Base-by-base conservation (phyloP, 2,797 vertebrate species). In the Gallinago stenura region DNA sequence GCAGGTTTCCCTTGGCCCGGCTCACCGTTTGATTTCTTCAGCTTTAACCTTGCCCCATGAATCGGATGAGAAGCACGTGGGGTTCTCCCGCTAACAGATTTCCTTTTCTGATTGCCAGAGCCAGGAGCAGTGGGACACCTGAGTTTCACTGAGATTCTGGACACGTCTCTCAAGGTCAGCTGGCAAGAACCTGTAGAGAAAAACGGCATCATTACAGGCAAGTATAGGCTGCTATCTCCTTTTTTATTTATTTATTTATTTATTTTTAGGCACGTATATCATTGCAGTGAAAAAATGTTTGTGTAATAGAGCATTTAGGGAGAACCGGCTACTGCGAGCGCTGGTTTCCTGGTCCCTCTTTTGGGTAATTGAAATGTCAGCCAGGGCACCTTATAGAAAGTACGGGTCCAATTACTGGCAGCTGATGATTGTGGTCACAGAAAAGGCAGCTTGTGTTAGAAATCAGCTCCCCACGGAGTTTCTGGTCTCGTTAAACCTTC, bases 131-230 rank as follows among this genome's bases (percentile, higher is more conserved):
- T 99, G 90, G 98, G 98, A 35, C 98, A 98, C 76, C 98, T 99
- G 98, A 99, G 99, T 89, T 99, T 99, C 98, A 99, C 99, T 0
- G 99, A 99, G 97, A 99, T 99, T 97, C 97, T 99, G 97, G 99
- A 99, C 98, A 99, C 98, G 0, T 99, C 99, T 1, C 98, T 99
- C 90, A 98, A 98, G 97, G 99, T 99, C 98, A 99, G 99, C 99
- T 99, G 99, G 99, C 97, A 98, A 91, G 99, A 99, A 94, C 99
- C 99, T 61, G 96, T 98, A 76, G 99, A 99, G 97, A 99, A 98
- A 97, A 99, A 99, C 1, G 99, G 99, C 96, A 97, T 99, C 92
- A 97, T 99, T 96, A 99, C 98, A 83, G 99, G 99, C 99, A 64
- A 98, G 98, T 86, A 72, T 77, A 81, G 53, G 24, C 73, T 73